Base-by-base conservation (phyloP, 2,113 vertebrate species). In the Ariopsis seemanni region DNA sequence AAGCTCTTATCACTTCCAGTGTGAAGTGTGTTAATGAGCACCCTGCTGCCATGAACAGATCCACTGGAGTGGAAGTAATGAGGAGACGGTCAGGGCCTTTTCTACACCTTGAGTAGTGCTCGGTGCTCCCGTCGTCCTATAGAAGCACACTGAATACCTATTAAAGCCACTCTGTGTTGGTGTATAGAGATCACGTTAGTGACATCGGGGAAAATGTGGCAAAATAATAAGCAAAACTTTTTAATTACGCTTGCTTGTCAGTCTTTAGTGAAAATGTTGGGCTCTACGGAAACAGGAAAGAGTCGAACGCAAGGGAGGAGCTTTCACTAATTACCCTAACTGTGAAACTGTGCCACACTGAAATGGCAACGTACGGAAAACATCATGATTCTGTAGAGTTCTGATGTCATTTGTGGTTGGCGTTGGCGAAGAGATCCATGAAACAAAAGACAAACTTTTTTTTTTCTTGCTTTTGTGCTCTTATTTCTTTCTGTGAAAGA, bases 21-120 rank as follows among this genome's bases (percentile, higher is more conserved):
- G 57, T 63, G 83, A 81, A 71, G 55, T 20, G 25, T 75, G 34
- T 55, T 87, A 75, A 83, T 42, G 80, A 83, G 57, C 67, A 25
- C 1, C 57, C 58, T 53, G 20, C 69, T 75, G 57, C 69, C 17
- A 17, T 75, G 67, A 87, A 53, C 4, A 81, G 25, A 63, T 53
- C 42, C 42, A 25, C 27, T 69, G 34, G 69, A 71, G 42, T 75
- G 55, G 69, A 63, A 77, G 80, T 72, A 83, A 87, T 65, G 53
- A 84, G 82, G 82, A 83, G 48, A 30, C 62, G 9, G 25, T 52
- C 9, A 27, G 82, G 22, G 30, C 20, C 48, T 27, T 69, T 83
- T 52, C 25, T 17, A 52, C 82, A 53, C 20, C 17, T 57, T 2
- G 63, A 57, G 65, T 10, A 1, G 18, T 20, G 58, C 10, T 79